These are phyloP conservation scores for Leuciscus waleckii DNA, from an alignment of 2,797 vertebrate species.

Conservation along the genomic window DNA sequence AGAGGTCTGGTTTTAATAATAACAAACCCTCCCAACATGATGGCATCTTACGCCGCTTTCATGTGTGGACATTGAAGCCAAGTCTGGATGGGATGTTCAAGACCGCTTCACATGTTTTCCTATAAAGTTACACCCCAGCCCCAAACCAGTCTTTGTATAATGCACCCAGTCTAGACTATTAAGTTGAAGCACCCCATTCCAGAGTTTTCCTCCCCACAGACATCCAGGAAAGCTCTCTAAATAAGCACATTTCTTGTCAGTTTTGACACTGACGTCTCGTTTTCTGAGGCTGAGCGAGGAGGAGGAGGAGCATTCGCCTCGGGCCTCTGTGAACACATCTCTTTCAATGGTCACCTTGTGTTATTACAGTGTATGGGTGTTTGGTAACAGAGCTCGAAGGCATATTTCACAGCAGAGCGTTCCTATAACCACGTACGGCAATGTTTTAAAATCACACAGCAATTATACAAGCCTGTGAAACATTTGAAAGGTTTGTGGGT, in stretches of 20 bases:
- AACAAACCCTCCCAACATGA: constrained; percentile 67
- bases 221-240: constrained; percentile 58
- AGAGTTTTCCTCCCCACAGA: constrained; percentile 59
- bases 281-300: constrained; percentile 36
- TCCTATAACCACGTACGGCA: constrained; percentile 7
- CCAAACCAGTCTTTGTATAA: constrained; percentile 75
- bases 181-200: constrained; percentile 75
- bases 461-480: constrained; percentile 35
- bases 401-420: neutral
- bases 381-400: constrained; percentile 22
- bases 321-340: constrained; percentile 19
- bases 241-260: constrained; percentile 58
- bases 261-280: constrained; percentile 54
- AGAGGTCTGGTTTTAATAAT: constrained; percentile 79
- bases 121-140: constrained; percentile 78
- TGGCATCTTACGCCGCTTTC: constrained; percentile 77
- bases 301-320: constrained; percentile 23
- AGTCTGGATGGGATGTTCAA: constrained; percentile 69
- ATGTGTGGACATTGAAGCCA: constrained; percentile 64
- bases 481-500: constrained; percentile 24
- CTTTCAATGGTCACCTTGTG: constrained; percentile 47
- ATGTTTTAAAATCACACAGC: constrained; percentile 12
- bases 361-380: constrained; percentile 33
- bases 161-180: constrained; percentile 78
- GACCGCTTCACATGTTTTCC: constrained; percentile 78